phyloP scores from a whole-genome alignment of 2,113 vertebrate species.

The Plecturocebus donacophilus region DNA sequence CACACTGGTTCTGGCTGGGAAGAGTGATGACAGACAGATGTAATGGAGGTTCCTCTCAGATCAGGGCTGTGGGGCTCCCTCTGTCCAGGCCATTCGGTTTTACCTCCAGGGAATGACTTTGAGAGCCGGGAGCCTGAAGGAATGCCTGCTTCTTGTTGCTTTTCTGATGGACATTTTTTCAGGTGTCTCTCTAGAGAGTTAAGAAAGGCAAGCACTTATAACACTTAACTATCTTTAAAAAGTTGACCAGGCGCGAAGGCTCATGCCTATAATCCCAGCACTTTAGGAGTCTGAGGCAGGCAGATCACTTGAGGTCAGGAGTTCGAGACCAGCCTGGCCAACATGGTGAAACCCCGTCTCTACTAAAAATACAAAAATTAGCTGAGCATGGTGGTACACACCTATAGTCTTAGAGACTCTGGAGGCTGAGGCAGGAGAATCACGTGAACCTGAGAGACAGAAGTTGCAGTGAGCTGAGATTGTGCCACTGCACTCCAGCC shows the following conservation, averaged over 20 bases:
- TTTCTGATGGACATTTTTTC: neutral
- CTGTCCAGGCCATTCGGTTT: neutral
- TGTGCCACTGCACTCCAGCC: too few relatives aligned
- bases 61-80: neutral
- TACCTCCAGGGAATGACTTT: neutral
- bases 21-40: neutral
- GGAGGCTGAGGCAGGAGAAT: too few relatives aligned
- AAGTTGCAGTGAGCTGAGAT: too few relatives aligned
- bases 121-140: neutral
- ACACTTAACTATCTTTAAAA: neutral
- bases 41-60: neutral
- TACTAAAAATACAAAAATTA: too few relatives aligned
- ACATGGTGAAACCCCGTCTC: too few relatives aligned
- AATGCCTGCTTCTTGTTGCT: neutral
- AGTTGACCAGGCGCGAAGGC: neutral
- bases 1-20: neutral
- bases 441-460: too few relatives aligned
- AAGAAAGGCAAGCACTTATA: slow-evolving; percentile 26
- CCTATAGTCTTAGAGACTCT: too few relatives aligned
- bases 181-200: neutral
- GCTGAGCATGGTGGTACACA: too few relatives aligned
- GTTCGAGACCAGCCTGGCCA: too few relatives aligned
- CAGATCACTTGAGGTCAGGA: too few relatives aligned
- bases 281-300: too few relatives aligned
- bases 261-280: too few relatives aligned